These are phyloP conservation scores for Pogonognathellus flavescens DNA, from an alignment of 1,140 invertebrate genomes.

Conservation along the genomic window DNA sequence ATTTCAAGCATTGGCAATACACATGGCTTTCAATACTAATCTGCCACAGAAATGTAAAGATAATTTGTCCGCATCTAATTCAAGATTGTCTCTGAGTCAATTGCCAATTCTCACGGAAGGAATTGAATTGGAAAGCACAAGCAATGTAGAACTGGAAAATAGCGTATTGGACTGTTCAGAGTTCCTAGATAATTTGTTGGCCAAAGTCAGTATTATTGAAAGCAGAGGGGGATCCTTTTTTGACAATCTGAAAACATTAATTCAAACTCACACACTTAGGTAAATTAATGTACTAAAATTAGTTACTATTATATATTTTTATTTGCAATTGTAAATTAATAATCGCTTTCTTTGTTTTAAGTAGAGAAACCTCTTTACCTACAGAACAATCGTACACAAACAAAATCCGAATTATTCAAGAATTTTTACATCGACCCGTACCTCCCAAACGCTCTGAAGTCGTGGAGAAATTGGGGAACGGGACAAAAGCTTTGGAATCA, in stretches of 20 bases:
- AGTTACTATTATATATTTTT: neutral
- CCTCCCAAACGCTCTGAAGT: constrained; percentile 70
- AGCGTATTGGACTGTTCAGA: constrained; percentile 70
- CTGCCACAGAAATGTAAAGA: constrained; percentile 2
- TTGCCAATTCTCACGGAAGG: constrained; percentile 8
- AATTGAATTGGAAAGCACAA: constrained; percentile 29
- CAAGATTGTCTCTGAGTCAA: constrained; percentile 30
- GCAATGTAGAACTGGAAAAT: constrained; percentile 4
- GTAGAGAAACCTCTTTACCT: neutral
- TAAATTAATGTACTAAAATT: neutral
- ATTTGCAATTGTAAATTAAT: neutral
- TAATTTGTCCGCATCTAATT: constrained; percentile 9
- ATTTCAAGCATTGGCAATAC: constrained; percentile 71
- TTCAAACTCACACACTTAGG: constrained; percentile 38
- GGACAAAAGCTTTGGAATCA: constrained; percentile 77
- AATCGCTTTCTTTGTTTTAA: constrained; percentile 1
- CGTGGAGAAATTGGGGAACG: constrained; percentile 75
- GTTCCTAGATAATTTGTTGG: constrained; percentile 75
- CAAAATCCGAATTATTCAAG: constrained; percentile 52
- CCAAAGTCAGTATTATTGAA: constrained; percentile 76
- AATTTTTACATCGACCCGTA: constrained; percentile 54
- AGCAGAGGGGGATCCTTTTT: constrained; percentile 60
- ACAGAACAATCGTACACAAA: constrained; percentile 33
- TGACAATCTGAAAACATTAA: constrained; percentile 51
- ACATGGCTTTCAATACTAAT: constrained; percentile 54